Conservation (phyloP, 2,888 invertebrate species). For the Zelleria hepariella region DNA sequence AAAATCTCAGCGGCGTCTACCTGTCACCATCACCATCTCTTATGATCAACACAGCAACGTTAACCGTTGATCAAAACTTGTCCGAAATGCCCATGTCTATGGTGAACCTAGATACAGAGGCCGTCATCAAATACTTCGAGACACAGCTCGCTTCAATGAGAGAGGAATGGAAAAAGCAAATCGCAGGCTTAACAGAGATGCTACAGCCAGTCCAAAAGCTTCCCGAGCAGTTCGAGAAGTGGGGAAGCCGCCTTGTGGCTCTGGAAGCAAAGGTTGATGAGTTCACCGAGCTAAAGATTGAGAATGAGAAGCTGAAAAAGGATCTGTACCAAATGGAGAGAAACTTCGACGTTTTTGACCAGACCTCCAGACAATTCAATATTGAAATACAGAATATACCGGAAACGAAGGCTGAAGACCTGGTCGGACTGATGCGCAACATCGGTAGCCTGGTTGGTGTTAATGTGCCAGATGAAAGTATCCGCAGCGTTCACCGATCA, state of each 20-base stretch:
- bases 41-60: no score
- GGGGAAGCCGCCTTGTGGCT: background rate
- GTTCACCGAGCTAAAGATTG: background rate
- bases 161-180: background rate
- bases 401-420: background rate
- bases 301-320: background rate
- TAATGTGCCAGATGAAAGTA: background rate
- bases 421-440: background rate
- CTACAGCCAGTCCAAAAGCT: background rate
- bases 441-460: background rate
- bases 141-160: background rate
- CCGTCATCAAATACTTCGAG: background rate
- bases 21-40: no score
- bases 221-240: background rate
- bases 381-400: constrained; percentile 11
- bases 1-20: no score
- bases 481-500: background rate
- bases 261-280: background rate
- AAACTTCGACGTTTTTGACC: constrained; percentile 7
- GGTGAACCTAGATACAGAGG: background rate
- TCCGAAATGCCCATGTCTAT: background rate
- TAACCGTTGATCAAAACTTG: background rate
- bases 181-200: background rate
- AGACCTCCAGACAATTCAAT: constrained; percentile 7
- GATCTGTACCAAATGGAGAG: background rate